Evolutionary conservation across 2,797 vertebrate species (phyloP).

Genomic region (Pseudopleuronectes americanus): DNA sequence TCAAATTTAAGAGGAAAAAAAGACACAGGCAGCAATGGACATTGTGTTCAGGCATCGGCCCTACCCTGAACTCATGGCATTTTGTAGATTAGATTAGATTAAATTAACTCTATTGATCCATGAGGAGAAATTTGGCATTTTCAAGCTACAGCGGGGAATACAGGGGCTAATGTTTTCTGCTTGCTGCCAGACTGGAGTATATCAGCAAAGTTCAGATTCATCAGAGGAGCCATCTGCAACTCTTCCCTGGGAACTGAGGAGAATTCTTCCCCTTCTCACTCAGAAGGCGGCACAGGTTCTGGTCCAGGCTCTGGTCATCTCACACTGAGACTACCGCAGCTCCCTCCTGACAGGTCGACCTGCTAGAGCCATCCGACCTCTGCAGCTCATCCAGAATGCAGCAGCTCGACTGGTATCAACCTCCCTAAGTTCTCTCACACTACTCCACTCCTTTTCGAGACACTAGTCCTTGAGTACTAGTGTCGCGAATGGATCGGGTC

Average conservation of each 20-base stretch:
- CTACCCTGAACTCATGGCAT: slow-evolving; percentile 47
- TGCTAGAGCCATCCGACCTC: too few species aligned
- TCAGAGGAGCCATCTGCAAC: slow-evolving; percentile 13
- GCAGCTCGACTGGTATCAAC: too few species aligned
- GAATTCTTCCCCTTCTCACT: too few species aligned
- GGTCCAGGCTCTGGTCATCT: not conserved
- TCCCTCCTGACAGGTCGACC: too few species aligned
- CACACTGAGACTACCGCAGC: too few species aligned
- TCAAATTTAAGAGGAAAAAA: slow-evolving; percentile 26
- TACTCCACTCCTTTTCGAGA: too few species aligned
- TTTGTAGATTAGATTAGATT: slow-evolving; percentile 58
- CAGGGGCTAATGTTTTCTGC: slow-evolving; percentile 27
- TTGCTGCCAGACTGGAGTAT: slow-evolving; percentile 13
- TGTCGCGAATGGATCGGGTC: too few species aligned
- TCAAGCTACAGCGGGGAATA: slow-evolving; percentile 37
- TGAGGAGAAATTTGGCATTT: slow-evolving; percentile 47
- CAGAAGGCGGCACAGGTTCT: too few species aligned
- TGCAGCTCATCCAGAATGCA: too few species aligned
- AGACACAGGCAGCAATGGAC: slow-evolving; percentile 5
- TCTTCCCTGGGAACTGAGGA: not conserved
- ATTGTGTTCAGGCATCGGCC: slow-evolving; percentile 36
- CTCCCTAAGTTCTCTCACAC: too few species aligned
- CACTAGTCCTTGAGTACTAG: too few species aligned
- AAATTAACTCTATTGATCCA: slow-evolving; percentile 55
- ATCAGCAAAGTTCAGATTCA: slow-evolving; percentile 25